Conservation (phyloP, 2,797 vertebrate species). For the Notamacropus eugenii region DNA sequence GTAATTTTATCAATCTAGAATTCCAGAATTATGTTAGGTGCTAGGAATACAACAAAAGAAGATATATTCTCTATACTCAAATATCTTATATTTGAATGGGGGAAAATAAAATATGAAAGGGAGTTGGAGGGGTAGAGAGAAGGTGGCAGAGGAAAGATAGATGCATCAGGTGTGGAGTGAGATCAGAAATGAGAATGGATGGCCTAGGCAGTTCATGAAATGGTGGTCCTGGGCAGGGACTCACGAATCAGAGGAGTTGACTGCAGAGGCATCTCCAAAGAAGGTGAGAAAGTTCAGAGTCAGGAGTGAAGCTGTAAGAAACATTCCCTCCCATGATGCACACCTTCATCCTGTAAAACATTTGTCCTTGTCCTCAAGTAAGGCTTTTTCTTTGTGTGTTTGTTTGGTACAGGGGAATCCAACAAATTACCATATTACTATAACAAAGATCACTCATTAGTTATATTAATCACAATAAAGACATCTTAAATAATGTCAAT, state of each 20-base stretch:
- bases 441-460: background rate
- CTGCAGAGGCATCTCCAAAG: no score
- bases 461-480: background rate
- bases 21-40: background rate
- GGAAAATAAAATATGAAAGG: background rate
- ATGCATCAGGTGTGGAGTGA: background rate
- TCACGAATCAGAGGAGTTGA: background rate
- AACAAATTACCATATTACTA: background rate
- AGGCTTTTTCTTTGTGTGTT: background rate
- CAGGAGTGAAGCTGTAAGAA: background rate
- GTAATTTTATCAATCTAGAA: background rate
- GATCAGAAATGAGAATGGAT: background rate
- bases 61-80: background rate
- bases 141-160: background rate
- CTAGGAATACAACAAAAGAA: background rate
- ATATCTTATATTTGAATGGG: background rate
- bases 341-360: background rate
- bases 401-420: background rate
- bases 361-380: background rate
- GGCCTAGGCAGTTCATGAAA: background rate
- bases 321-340: background rate
- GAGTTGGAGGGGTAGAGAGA: background rate
- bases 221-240: background rate
- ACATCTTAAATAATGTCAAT: slow-evolving; percentile 11
- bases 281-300: background rate